Base-by-base conservation (phyloP, 2,797 vertebrate species). In the Chiloscyllium punctatum region DNA sequence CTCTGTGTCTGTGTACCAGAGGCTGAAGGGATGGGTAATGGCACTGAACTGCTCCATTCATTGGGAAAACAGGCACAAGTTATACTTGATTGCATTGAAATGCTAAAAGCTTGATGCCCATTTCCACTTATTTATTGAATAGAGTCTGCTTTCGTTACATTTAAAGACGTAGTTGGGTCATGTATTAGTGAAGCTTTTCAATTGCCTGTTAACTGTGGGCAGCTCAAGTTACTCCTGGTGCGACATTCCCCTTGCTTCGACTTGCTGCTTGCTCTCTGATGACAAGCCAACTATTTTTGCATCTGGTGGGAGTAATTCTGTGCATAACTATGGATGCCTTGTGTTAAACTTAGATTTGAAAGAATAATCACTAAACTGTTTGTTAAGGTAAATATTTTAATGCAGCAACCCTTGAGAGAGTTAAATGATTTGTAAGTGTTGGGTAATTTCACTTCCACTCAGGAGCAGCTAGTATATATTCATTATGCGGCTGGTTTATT, bases 21-120 rank as follows among this genome's bases (percentile, higher is more conserved):
- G 87, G 87, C 87, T 90, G 87, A 57, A 6, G 82, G 82, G 13
- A 90, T 90, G 23, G 88, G 57, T 66, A 91, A 91, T 62, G 88
- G 57, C 30, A 37, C 15, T 91, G 25, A 92, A 92, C 37, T 92
- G 90, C 90, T 68, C 90, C 21, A 68, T 68, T 68, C 42, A 68
- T 42, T 42, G 16, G 37, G 4, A 66, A 91, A 69, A 23, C 62
- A 68, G 62, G 33, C n/a, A 21, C 62, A 92, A 92, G 62, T 92
- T 68, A 42, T 69, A 92, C 62, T 68, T 92, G 90, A 37, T 92
- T 68, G 90, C 90, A 66, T 91, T 91, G 62, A 68, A 92, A 92
- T 69, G 90, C n/a, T 92, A 68, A 92, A 37, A 68, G 0, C 66
- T 37, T 23, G 33, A 23, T 92, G 90, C 16, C 90, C 62, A 68